Evolutionary conservation across 2,888 invertebrate genomes (phyloP), one percentile per base, ranked within the genome.

Genomic region (Anodontia alba): DNA sequence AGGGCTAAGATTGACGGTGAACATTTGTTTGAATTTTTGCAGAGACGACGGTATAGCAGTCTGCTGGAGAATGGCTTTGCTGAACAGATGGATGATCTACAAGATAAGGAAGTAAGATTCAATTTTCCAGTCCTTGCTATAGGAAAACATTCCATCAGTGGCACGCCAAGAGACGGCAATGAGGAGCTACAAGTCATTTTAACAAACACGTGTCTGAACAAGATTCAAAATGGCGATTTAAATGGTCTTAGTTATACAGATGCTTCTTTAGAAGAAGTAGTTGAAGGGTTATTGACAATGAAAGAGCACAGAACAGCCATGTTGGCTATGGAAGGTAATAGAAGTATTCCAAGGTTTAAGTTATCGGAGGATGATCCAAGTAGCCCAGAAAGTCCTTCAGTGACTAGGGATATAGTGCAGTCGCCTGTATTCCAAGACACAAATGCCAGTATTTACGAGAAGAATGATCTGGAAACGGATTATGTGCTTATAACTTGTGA

Each of bases 41-140:
- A 90, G 90, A 90, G 87, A 90, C 90, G 80, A 90, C 90, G 76
- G 90, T 90, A 85, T 90, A 88, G 85, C 84, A 80, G 80, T 46
- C 74, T 86, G 1, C 70, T 84, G 75, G 86, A 84, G 76, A 86
- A 84, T 76, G 86, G 83, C 36, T 86, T 86, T 73, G 84, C 86
- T 26, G 86, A 86, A 33, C 86, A 86, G 71, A 69, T 86, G 31
- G 73, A 81, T 17, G 84, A 84, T 29, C 72, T 84, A 8, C 78
- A 85, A 36, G 84, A 79, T 38, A 78, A 69, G 43, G 83, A 72
- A 43, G 81, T 72, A 29, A 73, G 73, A 26, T 81, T 80, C 80
- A 88, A 73, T 62, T 83, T 79, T 68, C 83, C 87, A 46, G 77
- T 87, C 51, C 66, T 84, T 46, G 54, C 87, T 57, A 36, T 84